These are phyloP conservation scores for Cryptotis parvus DNA, from an alignment of 2,113 vertebrate species.

Conservation along the genomic window DNA sequence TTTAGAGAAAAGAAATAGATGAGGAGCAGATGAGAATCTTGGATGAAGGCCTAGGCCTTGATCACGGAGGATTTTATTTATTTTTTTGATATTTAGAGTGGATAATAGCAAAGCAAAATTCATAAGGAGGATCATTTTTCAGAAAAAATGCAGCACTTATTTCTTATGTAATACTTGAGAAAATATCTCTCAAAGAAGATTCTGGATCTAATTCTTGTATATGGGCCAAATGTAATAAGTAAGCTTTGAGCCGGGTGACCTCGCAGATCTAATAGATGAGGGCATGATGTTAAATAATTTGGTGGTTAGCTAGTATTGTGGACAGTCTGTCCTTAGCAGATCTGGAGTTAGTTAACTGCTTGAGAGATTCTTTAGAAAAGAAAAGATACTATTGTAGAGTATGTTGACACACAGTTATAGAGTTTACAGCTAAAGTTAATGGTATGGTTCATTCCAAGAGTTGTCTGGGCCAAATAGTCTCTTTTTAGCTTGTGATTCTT, in stretches of 20 bases:
- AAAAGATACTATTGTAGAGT: neutral
- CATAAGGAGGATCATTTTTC: constrained; percentile 63
- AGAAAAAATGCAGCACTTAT: constrained; percentile 49
- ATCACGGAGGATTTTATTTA: constrained; percentile 71
- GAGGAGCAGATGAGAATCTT: constrained; percentile 75
- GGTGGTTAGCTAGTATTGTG: neutral
- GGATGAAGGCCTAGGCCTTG: constrained; percentile 72
- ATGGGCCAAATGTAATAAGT: constrained; percentile 60
- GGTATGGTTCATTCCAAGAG: constrained; percentile 20
- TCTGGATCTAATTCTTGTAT: constrained; percentile 62
- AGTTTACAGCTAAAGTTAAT: neutral
- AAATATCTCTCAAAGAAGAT: constrained; percentile 62
- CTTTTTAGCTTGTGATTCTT: neutral
- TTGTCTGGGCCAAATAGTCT: neutral
- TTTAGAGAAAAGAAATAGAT: constrained; percentile 66
- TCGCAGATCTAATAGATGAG: constrained; percentile 20
- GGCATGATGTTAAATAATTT: neutral
- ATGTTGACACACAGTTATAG: neutral
- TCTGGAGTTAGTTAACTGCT: constrained; percentile 24
- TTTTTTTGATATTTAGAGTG: constrained; percentile 74
- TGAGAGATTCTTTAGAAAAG: constrained; percentile 13
- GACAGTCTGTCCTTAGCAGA: neutral
- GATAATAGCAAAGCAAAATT: constrained; percentile 73
- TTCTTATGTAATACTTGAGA: constrained; percentile 70
- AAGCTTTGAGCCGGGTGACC: neutral